Evolutionary conservation across 2,113 vertebrate species (phyloP), one percentile per base, ranked within the genome.

Genomic region (Alaudala cheleensis): DNA sequence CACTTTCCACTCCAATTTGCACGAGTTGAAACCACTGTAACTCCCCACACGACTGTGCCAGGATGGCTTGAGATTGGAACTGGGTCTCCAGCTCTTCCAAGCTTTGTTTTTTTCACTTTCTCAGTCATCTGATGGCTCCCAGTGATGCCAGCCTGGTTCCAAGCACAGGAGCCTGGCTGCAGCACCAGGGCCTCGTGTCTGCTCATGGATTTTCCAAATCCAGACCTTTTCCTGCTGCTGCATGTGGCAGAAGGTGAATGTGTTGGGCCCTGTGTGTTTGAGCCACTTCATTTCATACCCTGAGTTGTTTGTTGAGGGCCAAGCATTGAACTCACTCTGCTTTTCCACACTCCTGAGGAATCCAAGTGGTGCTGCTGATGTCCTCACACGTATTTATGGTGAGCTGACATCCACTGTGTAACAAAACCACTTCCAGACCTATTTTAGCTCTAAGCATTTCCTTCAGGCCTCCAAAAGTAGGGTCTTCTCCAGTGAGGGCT

Each of bases 1-100:
- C 93, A 92, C 76, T 96, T 96, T 95, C 96, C 95, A 94, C 94
- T 78, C 85, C 64, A 31, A 14, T 93, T 86, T 92, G 61, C 93
- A 94, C 50, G 86, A 66, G 57, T 7, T 57, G 60, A 67, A 95
- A 61, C 90, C 88, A 31, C 88, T 74, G 89, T 7, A 71, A 84
- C 57, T 40, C 76, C 50, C 53, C 65, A 4, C n/a, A 49, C 0
- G 7, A 0, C 71, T 53, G 23, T 66, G 76, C 93, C 93, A 86
- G 66, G 5, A 2, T 26, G 73, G 56, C 82, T 79, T 42, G 69
- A 84, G 93, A 34, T 23, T 60, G 81, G 72, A 74, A 29, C 6
- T 62, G 92, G 69, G 6, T 81, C 72, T 90, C 28, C 64, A 71
- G 60, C 72, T 50, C 21, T 66, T 61, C 24, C 70, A 24, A 11